Base-by-base conservation (phyloP, 2,888 invertebrate genomes). In the Anodontia alba region DNA sequence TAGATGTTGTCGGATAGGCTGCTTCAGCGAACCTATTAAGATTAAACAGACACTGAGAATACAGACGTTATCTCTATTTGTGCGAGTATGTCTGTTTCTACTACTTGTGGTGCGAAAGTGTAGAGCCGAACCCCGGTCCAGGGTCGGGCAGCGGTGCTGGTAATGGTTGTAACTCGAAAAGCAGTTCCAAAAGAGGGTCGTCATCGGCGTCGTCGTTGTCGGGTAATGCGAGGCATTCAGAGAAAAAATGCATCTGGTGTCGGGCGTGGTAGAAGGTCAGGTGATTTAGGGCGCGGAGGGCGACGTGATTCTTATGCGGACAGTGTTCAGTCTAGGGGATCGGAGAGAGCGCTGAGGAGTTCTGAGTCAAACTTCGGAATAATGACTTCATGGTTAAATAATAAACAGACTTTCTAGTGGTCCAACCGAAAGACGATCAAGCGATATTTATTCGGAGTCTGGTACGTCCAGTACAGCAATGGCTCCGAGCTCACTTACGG, bases 111-210 rank as follows among this genome's bases (percentile, higher is more conserved):
- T 20, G 3, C 23, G 20, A n/a, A 10, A 29, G 57, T 1, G 29
- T 57, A 23, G 57, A 57, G 57, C 29, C 57, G 29, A 57, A 57
- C 57, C 57, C 57, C 3, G 57, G 57, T 29, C 57, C 57, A 17
- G n/a, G n/a, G n/a, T n/a, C n/a, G n/a, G n/a, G n/a, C n/a, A n/a
- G n/a, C n/a, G n/a, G n/a, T n/a, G n/a, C n/a, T n/a, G 57, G 57
- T 7, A 8, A 3, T 57, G 57, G 57, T 8, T 23, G 8, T 17
- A n/a, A n/a, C n/a, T n/a, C n/a, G n/a, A n/a, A 7, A 26, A 20
- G 57, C 8, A 17, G 5, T 2, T 29, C 7, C 5, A 1, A 20
- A 29, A 57, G 57, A 10, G 15, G 26, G 23, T 7, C 26, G 26
- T 1, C 5, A 3, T 7, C 26, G 57, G 20, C 29, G 26, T 29